Evolutionary conservation across 2,797 vertebrate species (phyloP), one percentile per base, ranked within the genome.

Genomic region (Neosilurus hyrtlii): DNA sequence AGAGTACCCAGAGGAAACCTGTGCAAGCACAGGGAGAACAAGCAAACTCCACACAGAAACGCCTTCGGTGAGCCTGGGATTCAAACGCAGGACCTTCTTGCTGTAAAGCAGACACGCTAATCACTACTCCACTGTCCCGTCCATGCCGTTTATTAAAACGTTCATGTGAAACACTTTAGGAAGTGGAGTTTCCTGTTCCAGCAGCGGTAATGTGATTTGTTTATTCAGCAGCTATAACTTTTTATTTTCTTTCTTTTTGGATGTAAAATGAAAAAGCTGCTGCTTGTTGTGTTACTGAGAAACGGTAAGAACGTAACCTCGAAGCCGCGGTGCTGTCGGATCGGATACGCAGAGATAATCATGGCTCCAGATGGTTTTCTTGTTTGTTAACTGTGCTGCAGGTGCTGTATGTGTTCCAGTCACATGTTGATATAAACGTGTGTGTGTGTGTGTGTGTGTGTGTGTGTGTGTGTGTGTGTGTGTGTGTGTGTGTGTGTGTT

Each of bases 401-500:
- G 35, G 30, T 43, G 37, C 16, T 6, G 66, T 20, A 51, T 35
- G 1, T 14, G 22, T 51, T 71, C 43, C 22, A 24, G 1, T 71
- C 43, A 8, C 43, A 51, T 52, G 24, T 20, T 76, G 9, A 22
- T 37, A 10, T 61, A n/a, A n/a, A 76, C 14, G 15, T 76, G 9
- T 76, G 14, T 35, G 30, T 35, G n/a, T 37, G 22, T 35, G 12
- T 54, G 22, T 16, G 18, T 59, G 57, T 37, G 4, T 70, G 78
- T 26, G 62, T 80, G 67, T 83, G 5, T 61, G 61, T 67, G 20
- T 72, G 22, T 76, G 49, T 59, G 24, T 66, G 43, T 79, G 30
- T 82, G 2, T 78, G 81, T 30, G 86, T 93, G 43, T 24, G 6
- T 77, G 20, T 62, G 37, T 63, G 4, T 16, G 14, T 91, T 94